Conservation (phyloP, 2,113 vertebrate genomes). For the Lonchura striata region DNA sequence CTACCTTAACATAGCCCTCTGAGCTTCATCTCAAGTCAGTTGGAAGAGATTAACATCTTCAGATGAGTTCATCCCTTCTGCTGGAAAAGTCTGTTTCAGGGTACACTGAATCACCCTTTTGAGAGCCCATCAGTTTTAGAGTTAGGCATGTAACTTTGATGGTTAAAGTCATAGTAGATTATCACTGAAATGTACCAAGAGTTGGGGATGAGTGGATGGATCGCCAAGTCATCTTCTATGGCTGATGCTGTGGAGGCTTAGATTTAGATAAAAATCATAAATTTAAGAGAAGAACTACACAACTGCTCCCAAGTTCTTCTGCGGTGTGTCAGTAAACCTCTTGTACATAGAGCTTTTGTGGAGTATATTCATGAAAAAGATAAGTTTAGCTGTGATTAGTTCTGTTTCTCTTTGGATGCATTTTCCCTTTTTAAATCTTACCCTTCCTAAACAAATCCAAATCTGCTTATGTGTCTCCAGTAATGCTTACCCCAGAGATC, state of each 20-base stretch:
- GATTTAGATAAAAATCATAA: not conserved
- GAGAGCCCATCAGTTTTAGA: not conserved
- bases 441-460: not conserved
- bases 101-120: not conserved
- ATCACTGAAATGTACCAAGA: not conserved
- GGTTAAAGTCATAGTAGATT: not conserved
- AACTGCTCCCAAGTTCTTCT: not conserved
- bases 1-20: not conserved
- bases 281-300: not conserved
- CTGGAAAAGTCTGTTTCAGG: not conserved
- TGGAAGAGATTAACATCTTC: not conserved
- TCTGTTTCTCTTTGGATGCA: not conserved
- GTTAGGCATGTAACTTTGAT: not conserved
- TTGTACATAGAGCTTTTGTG: not conserved
- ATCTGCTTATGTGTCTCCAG: not conserved
- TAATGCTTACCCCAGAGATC: conserved; percentile 23
- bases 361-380: not conserved
- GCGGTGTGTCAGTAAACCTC: not conserved
- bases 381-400: not conserved
- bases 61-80: not conserved
- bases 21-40: not conserved
- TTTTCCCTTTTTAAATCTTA: not conserved
- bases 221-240: not conserved
- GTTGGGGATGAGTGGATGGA: not conserved
- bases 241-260: not conserved